Percentiles rank a stretch among this genome's conserved stretches.
These are phyloP conservation scores for Clarias pachynema DNA, from an alignment of 2,797 vertebrate genomes.

Conservation along the genomic window DNA sequence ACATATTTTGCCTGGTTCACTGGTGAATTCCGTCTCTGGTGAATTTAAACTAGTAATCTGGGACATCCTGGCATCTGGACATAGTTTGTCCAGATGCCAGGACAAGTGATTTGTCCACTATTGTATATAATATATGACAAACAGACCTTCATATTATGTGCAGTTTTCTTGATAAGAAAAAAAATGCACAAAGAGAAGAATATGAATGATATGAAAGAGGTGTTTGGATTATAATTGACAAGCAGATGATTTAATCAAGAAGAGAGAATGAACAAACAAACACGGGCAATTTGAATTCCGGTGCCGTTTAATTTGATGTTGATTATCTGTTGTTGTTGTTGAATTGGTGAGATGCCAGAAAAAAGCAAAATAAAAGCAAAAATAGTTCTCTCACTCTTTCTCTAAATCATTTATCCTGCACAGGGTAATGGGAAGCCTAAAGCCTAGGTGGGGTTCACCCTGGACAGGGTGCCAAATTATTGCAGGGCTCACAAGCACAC, in stretches of 20 bases:
- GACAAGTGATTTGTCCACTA: neutral
- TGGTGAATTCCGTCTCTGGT: neutral
- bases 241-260: slow-evolving; percentile 81
- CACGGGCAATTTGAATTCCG: slow-evolving; percentile 74
- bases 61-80: neutral
- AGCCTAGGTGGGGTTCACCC: too few relatives aligned
- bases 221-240: slow-evolving; percentile 92
- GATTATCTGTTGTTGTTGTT: slow-evolving; percentile 7
- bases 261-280: slow-evolving; percentile 69
- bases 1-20: neutral
- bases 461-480: too few relatives aligned
- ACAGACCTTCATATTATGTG: neutral
- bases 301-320: slow-evolving; percentile 84
- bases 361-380: neutral
- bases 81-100: neutral
- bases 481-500: too few relatives aligned
- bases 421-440: too few relatives aligned
- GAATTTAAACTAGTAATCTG: neutral
- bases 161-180: neutral
- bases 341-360: slow-evolving; percentile 42
- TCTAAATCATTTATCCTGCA: too few relatives aligned
- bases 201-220: slow-evolving; percentile 23
- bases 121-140: neutral
- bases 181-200: neutral
- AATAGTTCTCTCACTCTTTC: too few relatives aligned